Evolutionary conservation across 2,888 invertebrate species (phyloP).

Genomic region (Subacronicta megacephala): DNA sequence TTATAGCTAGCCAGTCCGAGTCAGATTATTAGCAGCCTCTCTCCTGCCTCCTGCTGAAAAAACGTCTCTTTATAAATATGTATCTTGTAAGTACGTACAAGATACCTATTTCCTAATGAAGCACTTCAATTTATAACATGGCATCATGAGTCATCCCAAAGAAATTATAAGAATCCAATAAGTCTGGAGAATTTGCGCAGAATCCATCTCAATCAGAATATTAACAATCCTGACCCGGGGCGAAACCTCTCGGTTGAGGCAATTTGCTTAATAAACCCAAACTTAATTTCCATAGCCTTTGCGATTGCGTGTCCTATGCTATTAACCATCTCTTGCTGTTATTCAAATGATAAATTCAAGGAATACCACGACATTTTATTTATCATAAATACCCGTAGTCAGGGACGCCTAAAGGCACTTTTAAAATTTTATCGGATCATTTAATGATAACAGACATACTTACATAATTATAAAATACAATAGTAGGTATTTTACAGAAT

Average conservation of each 20-base stretch:
- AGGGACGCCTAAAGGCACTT: conserved; percentile 20
- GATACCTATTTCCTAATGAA: too few relatives aligned
- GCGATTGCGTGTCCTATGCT: conserved; percentile 75
- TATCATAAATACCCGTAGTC: conserved; percentile 38
- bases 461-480: too few relatives aligned
- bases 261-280: conserved; percentile 69
- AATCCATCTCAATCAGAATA: conserved; percentile 54
- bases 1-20: too few relatives aligned
- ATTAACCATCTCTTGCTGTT: conserved; percentile 62
- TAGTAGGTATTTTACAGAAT: too few relatives aligned
- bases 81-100: too few relatives aligned
- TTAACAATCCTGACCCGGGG: conserved; percentile 71
- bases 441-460: too few relatives aligned
- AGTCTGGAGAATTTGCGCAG: conserved; percentile 44
- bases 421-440: too few relatives aligned
- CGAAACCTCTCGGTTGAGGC: conserved; percentile 60
- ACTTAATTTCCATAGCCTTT: conserved; percentile 67
- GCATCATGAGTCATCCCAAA: background rate
- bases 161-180: conserved; percentile 34
- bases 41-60: too few relatives aligned
- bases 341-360: conserved; percentile 64
- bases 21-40: too few relatives aligned
- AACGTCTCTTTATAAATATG: too few relatives aligned
- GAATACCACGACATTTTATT: conserved; percentile 59
- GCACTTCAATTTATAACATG: too few relatives aligned